Evolutionary conservation across 2,888 invertebrate genomes (phyloP).

Genomic region (Silvanus unidentatus): DNA sequence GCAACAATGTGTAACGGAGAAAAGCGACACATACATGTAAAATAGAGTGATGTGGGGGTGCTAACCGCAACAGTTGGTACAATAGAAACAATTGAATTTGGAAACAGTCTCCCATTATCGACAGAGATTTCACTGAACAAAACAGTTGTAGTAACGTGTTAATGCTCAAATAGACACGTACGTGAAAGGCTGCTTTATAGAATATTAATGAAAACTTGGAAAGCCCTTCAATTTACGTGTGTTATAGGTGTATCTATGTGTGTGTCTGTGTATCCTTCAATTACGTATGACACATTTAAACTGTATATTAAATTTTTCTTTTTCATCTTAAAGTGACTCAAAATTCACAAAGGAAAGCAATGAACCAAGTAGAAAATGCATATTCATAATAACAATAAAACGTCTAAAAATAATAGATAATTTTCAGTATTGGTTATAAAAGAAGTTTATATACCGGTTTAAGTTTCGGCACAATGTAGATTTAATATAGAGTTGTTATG

Average conservation of each 20-base stretch:
- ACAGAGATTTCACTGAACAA: slow-evolving; percentile 43
- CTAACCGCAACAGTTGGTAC: slow-evolving; percentile 33
- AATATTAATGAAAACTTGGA: slow-evolving; percentile 40
- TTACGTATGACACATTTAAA: too few species aligned
- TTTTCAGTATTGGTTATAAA: slow-evolving; percentile 7
- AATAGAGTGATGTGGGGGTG: slow-evolving; percentile 21
- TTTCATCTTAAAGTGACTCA: too few species aligned
- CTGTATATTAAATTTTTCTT: too few species aligned
- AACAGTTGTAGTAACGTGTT: slow-evolving; percentile 41
- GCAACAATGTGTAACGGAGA: too few species aligned
- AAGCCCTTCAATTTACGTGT: slow-evolving; percentile 23
- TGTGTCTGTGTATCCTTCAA: too few species aligned
- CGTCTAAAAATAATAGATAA: slow-evolving; percentile 23
- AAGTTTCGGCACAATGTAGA: slow-evolving; percentile 29
- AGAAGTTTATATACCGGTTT: slow-evolving; percentile 22
- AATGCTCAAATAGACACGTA: slow-evolving; percentile 38
- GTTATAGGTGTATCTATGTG: too few species aligned
- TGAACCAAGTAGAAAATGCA: too few species aligned
- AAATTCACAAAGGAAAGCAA: too few species aligned
- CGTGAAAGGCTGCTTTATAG: slow-evolving; percentile 39
- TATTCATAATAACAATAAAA: slow-evolving; percentile 17
- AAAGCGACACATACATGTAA: slow-evolving; percentile 37
- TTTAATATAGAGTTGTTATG: slow-evolving; percentile 38
- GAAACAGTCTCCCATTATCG: slow-evolving; percentile 39
- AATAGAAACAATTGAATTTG: slow-evolving; percentile 42